Conservation (phyloP, 2,888 invertebrate genomes). For the Amorpha juglandis region DNA sequence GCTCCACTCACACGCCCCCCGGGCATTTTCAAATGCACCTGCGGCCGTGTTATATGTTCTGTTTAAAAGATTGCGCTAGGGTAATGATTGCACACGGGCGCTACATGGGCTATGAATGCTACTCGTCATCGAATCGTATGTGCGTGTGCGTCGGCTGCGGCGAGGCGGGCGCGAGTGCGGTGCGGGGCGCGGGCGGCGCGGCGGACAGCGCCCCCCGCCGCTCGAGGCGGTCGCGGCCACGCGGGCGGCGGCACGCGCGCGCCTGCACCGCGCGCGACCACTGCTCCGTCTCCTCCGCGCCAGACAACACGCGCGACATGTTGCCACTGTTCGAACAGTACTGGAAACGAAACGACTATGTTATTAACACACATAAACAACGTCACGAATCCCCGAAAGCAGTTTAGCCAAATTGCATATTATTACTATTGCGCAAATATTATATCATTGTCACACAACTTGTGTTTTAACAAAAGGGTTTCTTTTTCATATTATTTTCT, state of each 20-base stretch:
- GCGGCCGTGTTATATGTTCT: too few relatives aligned
- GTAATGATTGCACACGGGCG: too few relatives aligned
- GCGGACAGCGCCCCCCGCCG: slow-evolving; percentile 44
- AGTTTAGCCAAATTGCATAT: too few relatives aligned
- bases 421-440: too few relatives aligned
- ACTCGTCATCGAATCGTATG: slow-evolving; percentile 86
- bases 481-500: too few relatives aligned
- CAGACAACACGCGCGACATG: slow-evolving; percentile 72
- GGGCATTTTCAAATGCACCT: too few relatives aligned
- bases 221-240: slow-evolving; percentile 53
- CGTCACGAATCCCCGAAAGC: too few relatives aligned
- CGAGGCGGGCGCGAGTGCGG: slow-evolving; percentile 66
- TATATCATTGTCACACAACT: too few relatives aligned
- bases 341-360: slow-evolving; percentile 47
- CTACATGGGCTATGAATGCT: slow-evolving; percentile 7
- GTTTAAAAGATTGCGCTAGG: too few relatives aligned
- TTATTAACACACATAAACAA: too few relatives aligned
- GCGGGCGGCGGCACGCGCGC: slow-evolving; percentile 73
- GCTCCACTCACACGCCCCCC: too few relatives aligned
- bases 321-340: slow-evolving; percentile 57
- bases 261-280: slow-evolving; percentile 89
- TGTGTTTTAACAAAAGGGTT: too few relatives aligned
- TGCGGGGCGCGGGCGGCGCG: slow-evolving; percentile 59
- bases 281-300: slow-evolving; percentile 89
- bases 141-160: slow-evolving; percentile 89